phyloP scores from a whole-genome alignment of 2,113 vertebrate species.

The Manacus vitellinus region DNA sequence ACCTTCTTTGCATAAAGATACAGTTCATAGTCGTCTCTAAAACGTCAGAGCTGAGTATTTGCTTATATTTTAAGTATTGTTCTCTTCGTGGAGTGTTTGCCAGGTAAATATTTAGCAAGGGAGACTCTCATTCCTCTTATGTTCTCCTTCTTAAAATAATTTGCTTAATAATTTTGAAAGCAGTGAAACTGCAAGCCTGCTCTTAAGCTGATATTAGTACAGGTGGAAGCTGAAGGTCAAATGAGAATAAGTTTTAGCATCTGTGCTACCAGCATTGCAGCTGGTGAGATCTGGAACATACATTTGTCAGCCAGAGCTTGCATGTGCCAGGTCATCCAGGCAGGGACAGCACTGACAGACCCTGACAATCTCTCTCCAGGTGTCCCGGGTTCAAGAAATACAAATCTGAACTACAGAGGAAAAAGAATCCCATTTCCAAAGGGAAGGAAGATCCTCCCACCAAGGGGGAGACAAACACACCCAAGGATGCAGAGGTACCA shows the following conservation, averaged over 20 bases:
- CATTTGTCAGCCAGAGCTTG: not conserved
- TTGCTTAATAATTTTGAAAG: not conserved
- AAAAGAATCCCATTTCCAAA: slow-evolving; percentile 77
- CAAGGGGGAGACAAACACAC: slow-evolving; percentile 56
- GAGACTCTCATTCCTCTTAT: not conserved
- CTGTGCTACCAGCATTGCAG: not conserved
- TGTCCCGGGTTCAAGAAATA: slow-evolving; percentile 86
- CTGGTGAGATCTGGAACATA: not conserved
- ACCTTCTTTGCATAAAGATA: not conserved
- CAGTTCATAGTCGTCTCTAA: not conserved
- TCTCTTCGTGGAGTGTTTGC: not conserved
- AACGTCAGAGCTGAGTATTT: slow-evolving; percentile 6
- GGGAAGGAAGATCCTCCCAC: slow-evolving; percentile 77
- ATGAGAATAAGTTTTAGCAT: not conserved
- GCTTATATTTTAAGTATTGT: not conserved
- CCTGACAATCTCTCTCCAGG: slow-evolving; percentile 63
- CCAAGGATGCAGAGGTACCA: not conserved
- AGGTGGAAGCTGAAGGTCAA: not conserved
- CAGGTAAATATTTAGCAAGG: slow-evolving; percentile 44
- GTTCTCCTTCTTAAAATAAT: not conserved
- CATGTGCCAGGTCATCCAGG: not conserved
- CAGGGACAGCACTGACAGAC: not conserved
- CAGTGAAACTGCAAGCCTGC: not conserved
- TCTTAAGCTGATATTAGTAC: not conserved
- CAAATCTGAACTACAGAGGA: slow-evolving; percentile 80